Conservation (phyloP, 2,888 invertebrate genomes). For the Belgica antarctica region DNA sequence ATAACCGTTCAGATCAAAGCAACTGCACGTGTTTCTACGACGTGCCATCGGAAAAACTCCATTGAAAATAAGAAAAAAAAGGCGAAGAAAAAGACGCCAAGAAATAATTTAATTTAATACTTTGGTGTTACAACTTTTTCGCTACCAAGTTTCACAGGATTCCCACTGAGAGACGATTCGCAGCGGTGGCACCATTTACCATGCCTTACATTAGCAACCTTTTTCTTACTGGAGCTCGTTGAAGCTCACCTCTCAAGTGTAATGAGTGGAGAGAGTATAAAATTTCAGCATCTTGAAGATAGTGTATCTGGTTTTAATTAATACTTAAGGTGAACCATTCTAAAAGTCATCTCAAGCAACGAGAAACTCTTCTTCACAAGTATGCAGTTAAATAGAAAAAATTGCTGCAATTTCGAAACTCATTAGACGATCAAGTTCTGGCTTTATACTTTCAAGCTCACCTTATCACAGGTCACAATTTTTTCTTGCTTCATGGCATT, state of each 20-base stretch:
- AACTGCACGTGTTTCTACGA: no score
- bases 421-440: conserved; percentile 33
- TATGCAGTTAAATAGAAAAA: conserved; percentile 7
- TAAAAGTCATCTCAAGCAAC: conserved; percentile 22
- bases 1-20: no score
- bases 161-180: background rate
- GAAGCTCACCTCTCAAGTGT: no score
- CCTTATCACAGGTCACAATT: no score
- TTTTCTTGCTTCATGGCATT: no score
- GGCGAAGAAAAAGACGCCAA: background rate
- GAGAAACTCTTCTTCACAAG: background rate
- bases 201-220: no score
- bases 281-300: conserved; percentile 26
- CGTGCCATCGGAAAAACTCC: no score
- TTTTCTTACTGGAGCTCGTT: no score
- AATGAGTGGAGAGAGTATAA: conserved; percentile 21
- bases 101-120: conserved; percentile 11
- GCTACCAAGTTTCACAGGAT: background rate
- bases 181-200: background rate
- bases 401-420: conserved; percentile 41
- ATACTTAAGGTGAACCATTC: conserved; percentile 42
- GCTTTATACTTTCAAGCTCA: conserved; percentile 4
- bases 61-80: background rate
- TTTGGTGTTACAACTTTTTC: background rate
- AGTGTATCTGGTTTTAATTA: conserved; percentile 30